Evolutionary conservation across 2,113 vertebrate genomes (phyloP), one percentile per base, ranked within the genome.

Genomic region (Menidia beryllina): DNA sequence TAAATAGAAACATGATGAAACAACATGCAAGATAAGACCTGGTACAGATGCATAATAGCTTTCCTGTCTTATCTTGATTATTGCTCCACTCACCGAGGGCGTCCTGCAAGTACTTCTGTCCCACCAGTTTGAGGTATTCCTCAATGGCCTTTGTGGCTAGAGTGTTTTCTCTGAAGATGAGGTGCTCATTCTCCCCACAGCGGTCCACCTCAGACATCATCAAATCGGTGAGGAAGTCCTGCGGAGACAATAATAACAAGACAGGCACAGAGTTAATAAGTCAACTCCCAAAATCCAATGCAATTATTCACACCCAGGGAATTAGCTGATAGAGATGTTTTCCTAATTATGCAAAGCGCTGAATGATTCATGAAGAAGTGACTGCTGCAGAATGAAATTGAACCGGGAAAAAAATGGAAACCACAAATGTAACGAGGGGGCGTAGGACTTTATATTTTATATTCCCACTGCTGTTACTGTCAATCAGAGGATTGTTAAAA

Each of bases 131-230:
- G 87, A 99, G 96, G 93, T 99, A 99, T 68, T 99, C 98, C 91
- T 99, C 98, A 0, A 99, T 99, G 57, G 98, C 98, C 93, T 99
- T 99, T 25, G 98, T 99, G 76, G 97, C 98, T 23, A 99, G 87
- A 0, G 98, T 99, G 87, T 99, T 99, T 91, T 99, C 98, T 78
- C 98, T 94, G 93, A 99, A 99, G 90, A 99, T 98, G 81, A 99
- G 96, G 89, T 99, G 98, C 90, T 99, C 98, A 2, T 99, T 99
- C 85, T 99, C 98, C 24, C 97, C 98, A 12, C 97, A 99, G 85
- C 98, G 95, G 89, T 99, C 98, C 75, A 99, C 97, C 92, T 99
- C 98, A 0, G 97, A 98, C 97, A 99, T 99, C 98, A 99, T 98
- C 89, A 99, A 87, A 82, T 99, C 98, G 0, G 97, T 98, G 89